phyloP scores from a whole-genome alignment of 2,113 vertebrate species.

The Procavia capensis region DNA sequence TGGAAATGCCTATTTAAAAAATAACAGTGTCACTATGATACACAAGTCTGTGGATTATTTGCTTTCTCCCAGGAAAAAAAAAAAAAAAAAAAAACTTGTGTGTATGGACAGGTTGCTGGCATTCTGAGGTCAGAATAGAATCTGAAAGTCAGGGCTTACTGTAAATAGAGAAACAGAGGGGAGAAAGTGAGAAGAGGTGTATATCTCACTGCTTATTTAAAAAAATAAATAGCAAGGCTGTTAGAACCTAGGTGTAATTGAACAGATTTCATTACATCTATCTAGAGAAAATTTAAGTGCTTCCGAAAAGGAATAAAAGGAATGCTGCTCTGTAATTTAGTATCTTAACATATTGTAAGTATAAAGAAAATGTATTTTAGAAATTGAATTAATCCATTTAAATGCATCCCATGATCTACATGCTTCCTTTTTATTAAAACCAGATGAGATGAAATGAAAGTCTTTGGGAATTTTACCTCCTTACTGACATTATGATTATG shows the following conservation, averaged over 20 bases:
- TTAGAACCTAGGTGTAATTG: conserved; percentile 67
- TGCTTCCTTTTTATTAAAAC: conserved; percentile 68
- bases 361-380: conserved; percentile 64
- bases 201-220: conserved; percentile 83
- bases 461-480: conserved; percentile 42
- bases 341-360: conserved; percentile 63
- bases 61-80: conserved; percentile 79
- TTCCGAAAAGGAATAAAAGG: conserved; percentile 52
- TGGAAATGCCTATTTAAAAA: conserved; percentile 67
- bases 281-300: conserved; percentile 27
- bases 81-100: no score
- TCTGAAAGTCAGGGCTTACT: conserved; percentile 83
- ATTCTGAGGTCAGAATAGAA: conserved; percentile 82
- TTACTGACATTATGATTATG: conserved; percentile 51
- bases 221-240: conserved; percentile 83
- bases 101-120: conserved; percentile 85
- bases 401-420: conserved; percentile 49
- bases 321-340: conserved; percentile 52
- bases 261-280: conserved; percentile 69
- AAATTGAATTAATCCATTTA: conserved; percentile 69
- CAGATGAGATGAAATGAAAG: conserved; percentile 59
- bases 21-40: conserved; percentile 78
- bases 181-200: conserved; percentile 67
- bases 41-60: conserved; percentile 80
- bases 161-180: conserved; percentile 84